Base-by-base conservation (phyloP, 2,797 vertebrate genomes). In the Malacoraja senta region DNA sequence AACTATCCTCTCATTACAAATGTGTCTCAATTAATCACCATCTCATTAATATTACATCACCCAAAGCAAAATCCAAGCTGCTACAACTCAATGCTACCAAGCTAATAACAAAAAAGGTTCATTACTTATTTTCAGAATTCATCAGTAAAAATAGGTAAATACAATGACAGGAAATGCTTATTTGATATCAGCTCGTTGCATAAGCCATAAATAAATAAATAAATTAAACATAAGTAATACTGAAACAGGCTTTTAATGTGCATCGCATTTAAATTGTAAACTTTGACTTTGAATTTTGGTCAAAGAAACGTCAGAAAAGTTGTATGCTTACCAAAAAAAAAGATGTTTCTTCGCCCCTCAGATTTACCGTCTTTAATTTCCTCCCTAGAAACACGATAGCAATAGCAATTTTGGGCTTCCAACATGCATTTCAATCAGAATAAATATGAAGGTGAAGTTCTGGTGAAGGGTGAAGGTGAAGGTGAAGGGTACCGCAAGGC, bases 321-420 rank as follows among this genome's bases (percentile, higher is more conserved):
- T 61, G 44, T 53, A 24, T 12, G 8, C 21, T 24, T 53, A 6
- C 21, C 81, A 53, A 72, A 72, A 9, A 95, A 94, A 72, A 9
- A 95, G 94, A 96, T 95, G 94, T 95, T 96, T 94, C 61, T 58
- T 35, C 12, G 79, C 68, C 93, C 93, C 94, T 93, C 90, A 21
- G 95, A 95, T 96, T 96, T 96, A 96, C 96, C 96, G 95, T 95
- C 95, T 94, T 44, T 97, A 96, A 96, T 96, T 93, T 94, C 96
- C 95, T 94, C 96, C 95, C 95, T 95, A 95, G 96, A 96, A 96
- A 96, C 94, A 93, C 94, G 95, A n/a, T 19, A 95, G 95, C 96
- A 96, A 96, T 96, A 96, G 96, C 96, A 97, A 96, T 96, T 97
- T 96, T 95, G 94, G 95, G 95, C 95, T 95, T 96, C 95, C 96